phyloP scores from a whole-genome alignment of 64 coral and sea anemone species.

The Porites lutea region DNA sequence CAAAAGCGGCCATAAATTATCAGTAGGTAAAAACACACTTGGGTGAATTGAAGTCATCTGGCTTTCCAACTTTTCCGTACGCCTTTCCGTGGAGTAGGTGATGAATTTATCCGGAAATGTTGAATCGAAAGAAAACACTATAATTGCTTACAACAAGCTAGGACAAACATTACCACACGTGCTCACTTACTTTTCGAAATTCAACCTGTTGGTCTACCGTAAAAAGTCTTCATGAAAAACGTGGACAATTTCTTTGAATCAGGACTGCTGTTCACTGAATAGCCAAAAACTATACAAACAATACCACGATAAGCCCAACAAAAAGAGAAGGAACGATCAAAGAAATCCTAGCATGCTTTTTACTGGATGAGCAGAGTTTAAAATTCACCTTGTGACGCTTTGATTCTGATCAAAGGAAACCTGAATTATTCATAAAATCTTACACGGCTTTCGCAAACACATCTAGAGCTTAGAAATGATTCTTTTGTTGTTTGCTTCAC shows the following conservation, averaged over 20 bases:
- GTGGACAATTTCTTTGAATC: conserved; percentile 36
- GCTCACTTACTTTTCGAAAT: conserved; percentile 39
- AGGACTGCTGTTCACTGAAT: neutral
- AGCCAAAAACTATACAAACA: neutral
- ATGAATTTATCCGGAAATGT: conserved; percentile 85
- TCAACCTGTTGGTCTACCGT: neutral
- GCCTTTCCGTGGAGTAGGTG: conserved; percentile 77
- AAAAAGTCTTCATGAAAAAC: neutral
- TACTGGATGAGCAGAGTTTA: neutral
- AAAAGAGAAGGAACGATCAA: neutral
- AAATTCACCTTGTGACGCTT: conserved; percentile 21
- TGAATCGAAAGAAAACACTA: conserved; percentile 62
- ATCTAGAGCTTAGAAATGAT: conserved; percentile 4
- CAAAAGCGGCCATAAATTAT: conserved; percentile 88
- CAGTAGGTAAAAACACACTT: conserved; percentile 54
- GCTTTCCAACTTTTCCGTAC: conserved; percentile 77
- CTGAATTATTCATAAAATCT: conserved; percentile 29
- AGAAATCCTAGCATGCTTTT: neutral
- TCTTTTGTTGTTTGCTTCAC: neutral
- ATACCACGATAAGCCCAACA: neutral
- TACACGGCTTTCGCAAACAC: conserved; percentile 27
- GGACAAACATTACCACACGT: conserved; percentile 12
- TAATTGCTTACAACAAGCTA: conserved; percentile 55
- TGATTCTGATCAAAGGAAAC: conserved; percentile 18
- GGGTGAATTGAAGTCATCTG: conserved; percentile 67